These are phyloP conservation scores for Selene dorsalis DNA, from an alignment of 2,797 vertebrate species.

Conservation along the genomic window DNA sequence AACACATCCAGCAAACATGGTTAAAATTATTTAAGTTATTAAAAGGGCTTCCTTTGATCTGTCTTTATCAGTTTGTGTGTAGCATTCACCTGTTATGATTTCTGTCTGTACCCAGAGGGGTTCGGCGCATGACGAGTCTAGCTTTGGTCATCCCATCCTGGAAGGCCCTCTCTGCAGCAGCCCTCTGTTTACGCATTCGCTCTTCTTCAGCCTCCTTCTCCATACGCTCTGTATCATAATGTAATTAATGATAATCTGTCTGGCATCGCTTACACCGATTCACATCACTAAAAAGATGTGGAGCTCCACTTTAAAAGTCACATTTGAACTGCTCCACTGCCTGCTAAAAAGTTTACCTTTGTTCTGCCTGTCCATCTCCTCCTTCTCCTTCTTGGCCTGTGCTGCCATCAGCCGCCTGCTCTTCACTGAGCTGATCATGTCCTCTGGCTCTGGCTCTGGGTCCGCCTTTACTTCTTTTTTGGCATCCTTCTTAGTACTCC, in stretches of 20 bases:
- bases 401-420: conserved; percentile 92
- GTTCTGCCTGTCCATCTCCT: conserved; percentile 92
- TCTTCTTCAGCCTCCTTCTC: conserved; percentile 96
- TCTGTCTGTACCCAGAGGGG: conserved; percentile 94
- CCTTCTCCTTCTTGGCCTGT: conserved; percentile 95
- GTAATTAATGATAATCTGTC: background rate
- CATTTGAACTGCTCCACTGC: background rate
- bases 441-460: conserved; percentile 85
- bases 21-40: background rate
- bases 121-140: conserved; percentile 90
- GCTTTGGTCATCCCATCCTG: conserved; percentile 95
- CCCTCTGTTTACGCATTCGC: conserved; percentile 90
- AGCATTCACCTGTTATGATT: conserved; percentile 92
- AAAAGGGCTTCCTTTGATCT: background rate
- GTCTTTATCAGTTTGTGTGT: background rate
- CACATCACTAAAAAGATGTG: background rate
- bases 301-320: background rate
- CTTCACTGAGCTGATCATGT: conserved; percentile 97
- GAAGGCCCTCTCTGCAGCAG: conserved; percentile 90
- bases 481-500: conserved; percentile 82
- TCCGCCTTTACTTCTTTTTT: conserved; percentile 83
- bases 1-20: conserved; percentile 21
- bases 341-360: conserved; percentile 85
- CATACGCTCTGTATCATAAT: conserved; percentile 86
- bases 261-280: background rate